Base-by-base conservation (phyloP, 2,888 invertebrate species). In the Caenorhabditis auriculariae region DNA sequence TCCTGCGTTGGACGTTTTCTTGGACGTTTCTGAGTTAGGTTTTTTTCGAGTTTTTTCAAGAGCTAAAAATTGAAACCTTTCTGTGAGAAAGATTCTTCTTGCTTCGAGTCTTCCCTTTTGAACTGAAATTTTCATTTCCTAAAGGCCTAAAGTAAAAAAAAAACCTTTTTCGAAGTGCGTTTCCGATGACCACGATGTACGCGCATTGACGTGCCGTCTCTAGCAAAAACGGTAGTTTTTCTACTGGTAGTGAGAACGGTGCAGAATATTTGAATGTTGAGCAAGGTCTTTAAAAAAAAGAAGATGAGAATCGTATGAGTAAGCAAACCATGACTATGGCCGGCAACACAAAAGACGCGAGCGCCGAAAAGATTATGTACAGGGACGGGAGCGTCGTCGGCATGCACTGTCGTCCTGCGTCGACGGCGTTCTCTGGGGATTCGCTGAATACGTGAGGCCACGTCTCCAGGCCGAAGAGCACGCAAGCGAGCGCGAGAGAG, bases 401-500 rank as follows among this genome's bases (percentile, higher is more conserved):
- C 21, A 73, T 67, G 50, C 78, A 78, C 19, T n/a, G n/a, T n/a
- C n/a, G n/a, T n/a, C n/a, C n/a, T n/a, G n/a, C n/a, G n/a, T n/a
- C n/a, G n/a, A n/a, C n/a, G n/a, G n/a, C n/a, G n/a, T n/a, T n/a
- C n/a, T n/a, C n/a, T n/a, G n/a, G n/a, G n/a, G n/a, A n/a, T n/a
- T n/a, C n/a, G n/a, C n/a, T n/a, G n/a, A n/a, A n/a, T n/a, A n/a
- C n/a, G n/a, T n/a, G n/a, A n/a, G n/a, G 15, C 4, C 29, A 9
- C 23, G 60, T 60, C 43, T 66, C 63, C 28, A 66, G 55, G 43
- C 94, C 90, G 50, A 95, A 85, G 2, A 95, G 94, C 35, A 94
- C 94, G 82, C 93, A 91, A 82, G 94, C 94, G 73, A 96, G 93
- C 73, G 93, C 89, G 82, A 93, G 93, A 56, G 93, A 91, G 57